Conservation (phyloP, 2,797 vertebrate species). For the Orientallactaga sibirica region DNA sequence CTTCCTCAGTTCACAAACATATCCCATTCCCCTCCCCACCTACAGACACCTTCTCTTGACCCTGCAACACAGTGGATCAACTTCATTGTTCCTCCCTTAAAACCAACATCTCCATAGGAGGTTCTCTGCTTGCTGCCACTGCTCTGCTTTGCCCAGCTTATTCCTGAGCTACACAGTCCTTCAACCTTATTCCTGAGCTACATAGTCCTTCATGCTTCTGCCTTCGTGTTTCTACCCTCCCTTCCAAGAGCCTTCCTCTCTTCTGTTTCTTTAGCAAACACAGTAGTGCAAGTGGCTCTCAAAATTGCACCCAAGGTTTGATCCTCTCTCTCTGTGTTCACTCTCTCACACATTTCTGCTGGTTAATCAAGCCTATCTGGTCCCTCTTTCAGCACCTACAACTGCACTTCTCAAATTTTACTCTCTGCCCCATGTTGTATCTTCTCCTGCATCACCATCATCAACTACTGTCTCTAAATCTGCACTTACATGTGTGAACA, state of each 20-base stretch:
- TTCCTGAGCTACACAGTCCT: not conserved
- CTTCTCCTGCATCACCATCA: not conserved
- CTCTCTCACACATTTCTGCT: not conserved
- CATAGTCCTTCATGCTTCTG: too few relatives aligned
- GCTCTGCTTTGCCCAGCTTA: not conserved
- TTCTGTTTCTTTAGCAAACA: not conserved
- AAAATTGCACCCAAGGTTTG: too few relatives aligned
- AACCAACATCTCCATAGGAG: not conserved
- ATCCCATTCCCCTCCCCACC: not conserved
- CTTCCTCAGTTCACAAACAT: not conserved
- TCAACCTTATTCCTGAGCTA: not conserved
- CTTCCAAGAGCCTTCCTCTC: not conserved
- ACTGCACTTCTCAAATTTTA: not conserved
- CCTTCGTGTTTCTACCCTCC: not conserved
- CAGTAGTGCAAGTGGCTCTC: not conserved
- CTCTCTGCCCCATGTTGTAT: fast-evolving
- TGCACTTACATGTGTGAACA: not conserved
- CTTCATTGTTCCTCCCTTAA: not conserved
- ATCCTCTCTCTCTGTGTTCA: not conserved
- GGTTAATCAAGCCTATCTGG: not conserved
- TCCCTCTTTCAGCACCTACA: not conserved
- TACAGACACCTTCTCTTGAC: not conserved
- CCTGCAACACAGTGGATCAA: not conserved
- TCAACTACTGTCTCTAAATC: not conserved
- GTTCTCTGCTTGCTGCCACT: not conserved